Conservation (phyloP, 2,888 invertebrate genomes). For the Timandra comae region DNA sequence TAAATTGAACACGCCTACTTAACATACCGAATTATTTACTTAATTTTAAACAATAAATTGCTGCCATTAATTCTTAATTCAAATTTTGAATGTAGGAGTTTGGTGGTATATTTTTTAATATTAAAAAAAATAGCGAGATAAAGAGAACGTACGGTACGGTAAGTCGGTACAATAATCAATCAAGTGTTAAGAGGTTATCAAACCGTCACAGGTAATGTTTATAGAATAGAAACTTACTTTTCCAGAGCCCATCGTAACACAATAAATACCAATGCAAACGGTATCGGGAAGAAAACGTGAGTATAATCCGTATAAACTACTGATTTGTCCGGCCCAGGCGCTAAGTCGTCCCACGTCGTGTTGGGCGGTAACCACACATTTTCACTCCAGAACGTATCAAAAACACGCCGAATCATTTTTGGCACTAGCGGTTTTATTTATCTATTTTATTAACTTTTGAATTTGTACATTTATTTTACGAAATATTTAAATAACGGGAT, state of each 20-base stretch:
- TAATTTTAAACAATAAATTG: no score
- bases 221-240: conserved; percentile 80
- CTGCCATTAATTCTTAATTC: no score
- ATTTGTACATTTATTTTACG: no score
- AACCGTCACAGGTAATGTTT: conserved; percentile 9
- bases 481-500: no score
- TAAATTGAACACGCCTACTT: conserved; percentile 4
- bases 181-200: conserved; percentile 25
- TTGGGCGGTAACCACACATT: conserved; percentile 95
- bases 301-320: conserved; percentile 86
- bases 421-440: no score
- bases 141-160: no score
- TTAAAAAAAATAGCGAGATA: no score
- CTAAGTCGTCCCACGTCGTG: conserved; percentile 91
- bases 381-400: conserved; percentile 86
- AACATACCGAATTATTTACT: conserved; percentile 2
- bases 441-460: no score
- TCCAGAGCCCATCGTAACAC: conserved; percentile 87
- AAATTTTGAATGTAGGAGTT: no score
- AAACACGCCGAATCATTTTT: conserved; percentile 58
- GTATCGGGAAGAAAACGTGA: conserved; percentile 89
- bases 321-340: conserved; percentile 83
- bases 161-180: no score
- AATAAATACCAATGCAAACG: conserved; percentile 88
- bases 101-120: no score